phyloP scores from a whole-genome alignment of 1,140 invertebrate genomes.

The Drosophila asahinai region DNA sequence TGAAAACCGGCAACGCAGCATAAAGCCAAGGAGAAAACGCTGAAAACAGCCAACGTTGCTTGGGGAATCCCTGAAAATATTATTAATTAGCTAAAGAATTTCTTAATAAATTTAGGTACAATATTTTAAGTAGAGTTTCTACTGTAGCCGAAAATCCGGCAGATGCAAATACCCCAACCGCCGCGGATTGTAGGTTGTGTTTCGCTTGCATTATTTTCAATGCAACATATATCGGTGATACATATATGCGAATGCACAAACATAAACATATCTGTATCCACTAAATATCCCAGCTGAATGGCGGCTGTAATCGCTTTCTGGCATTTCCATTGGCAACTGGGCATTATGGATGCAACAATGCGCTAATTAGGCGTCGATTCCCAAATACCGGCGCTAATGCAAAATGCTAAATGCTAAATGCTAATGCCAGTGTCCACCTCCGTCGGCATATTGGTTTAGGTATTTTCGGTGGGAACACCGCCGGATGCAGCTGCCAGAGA shows the following conservation, averaged over 20 bases:
- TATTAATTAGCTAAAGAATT: not conserved
- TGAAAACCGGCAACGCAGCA: conserved; percentile 35
- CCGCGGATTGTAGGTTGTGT: conserved; percentile 15
- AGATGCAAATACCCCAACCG: conserved; percentile 41
- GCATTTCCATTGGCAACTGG: conserved; percentile 30
- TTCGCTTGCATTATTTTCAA: conserved; percentile 32
- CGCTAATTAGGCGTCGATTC: conserved; percentile 52
- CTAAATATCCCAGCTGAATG: conserved; percentile 34
- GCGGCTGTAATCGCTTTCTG: conserved; percentile 39
- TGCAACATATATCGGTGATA: not conserved
- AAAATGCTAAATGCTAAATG: conserved; percentile 13
- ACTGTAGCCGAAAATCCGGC: conserved; percentile 10
- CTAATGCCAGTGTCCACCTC: conserved; percentile 1
- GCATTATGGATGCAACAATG: conserved; percentile 48
- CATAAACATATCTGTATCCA: conserved; percentile 16
- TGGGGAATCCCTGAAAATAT: not conserved
- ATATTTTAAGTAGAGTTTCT: not conserved
- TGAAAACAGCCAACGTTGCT: not conserved
- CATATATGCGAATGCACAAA: conserved; percentile 15
- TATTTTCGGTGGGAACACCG: not conserved
- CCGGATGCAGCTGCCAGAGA: not conserved
- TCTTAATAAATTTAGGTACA: no score
- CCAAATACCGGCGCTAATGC: conserved; percentile 38
- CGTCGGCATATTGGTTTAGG: conserved; percentile 1
- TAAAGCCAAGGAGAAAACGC: not conserved